These are phyloP conservation scores for Festucalex cinctus DNA, from an alignment of 2,113 vertebrate genomes.

Conservation along the genomic window DNA sequence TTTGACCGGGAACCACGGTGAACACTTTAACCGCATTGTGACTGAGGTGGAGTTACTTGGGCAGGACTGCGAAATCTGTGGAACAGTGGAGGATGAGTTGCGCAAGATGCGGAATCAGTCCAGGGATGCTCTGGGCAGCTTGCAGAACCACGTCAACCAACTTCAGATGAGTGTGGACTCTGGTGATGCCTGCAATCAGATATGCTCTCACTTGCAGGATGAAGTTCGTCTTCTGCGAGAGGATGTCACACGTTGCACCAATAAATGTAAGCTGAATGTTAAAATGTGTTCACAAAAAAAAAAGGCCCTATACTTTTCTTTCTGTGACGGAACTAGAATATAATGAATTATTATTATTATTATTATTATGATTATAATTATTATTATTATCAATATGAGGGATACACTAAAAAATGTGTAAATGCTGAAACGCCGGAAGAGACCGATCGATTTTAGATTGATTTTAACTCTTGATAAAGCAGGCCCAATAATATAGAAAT, in stretches of 20 bases:
- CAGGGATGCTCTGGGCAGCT: slow-evolving; percentile 60
- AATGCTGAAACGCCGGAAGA: background rate
- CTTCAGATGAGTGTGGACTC: slow-evolving; percentile 57
- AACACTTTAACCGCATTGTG: slow-evolving; percentile 70
- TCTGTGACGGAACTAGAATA: background rate
- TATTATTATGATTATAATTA: no score
- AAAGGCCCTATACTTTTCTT: background rate
- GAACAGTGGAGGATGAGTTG: slow-evolving; percentile 68
- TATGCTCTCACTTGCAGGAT: slow-evolving; percentile 71
- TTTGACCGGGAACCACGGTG: slow-evolving; percentile 64
- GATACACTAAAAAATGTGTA: background rate
- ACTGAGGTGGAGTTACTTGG: slow-evolving; percentile 65
- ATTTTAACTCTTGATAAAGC: no score
- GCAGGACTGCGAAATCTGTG: slow-evolving; percentile 63
- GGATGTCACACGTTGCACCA: slow-evolving; percentile 71
- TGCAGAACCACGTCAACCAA: slow-evolving; percentile 66
- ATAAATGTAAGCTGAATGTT: slow-evolving; percentile 34
- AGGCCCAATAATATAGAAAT: no score
- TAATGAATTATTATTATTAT: no score
- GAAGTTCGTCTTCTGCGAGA: slow-evolving; percentile 72
- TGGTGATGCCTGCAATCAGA: slow-evolving; percentile 55
- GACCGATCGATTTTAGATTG: no score
- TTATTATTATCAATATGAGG: no score
- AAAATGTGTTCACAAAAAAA: background rate
- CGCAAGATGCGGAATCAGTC: slow-evolving; percentile 74